These are phyloP conservation scores for Valencia hispanica DNA, from an alignment of 2,797 vertebrate species.

Conservation along the genomic window DNA sequence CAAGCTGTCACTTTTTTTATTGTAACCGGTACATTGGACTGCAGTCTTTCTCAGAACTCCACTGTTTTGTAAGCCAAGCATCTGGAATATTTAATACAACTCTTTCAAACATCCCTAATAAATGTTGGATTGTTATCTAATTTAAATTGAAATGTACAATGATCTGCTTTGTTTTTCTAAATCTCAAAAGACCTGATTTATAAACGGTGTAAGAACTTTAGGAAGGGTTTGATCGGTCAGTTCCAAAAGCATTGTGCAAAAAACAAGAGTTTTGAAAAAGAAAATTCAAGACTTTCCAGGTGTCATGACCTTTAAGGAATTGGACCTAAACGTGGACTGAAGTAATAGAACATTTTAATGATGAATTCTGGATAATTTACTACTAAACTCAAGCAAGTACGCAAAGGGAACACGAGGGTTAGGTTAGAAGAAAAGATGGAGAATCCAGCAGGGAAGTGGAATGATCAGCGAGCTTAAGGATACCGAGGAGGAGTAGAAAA, in stretches of 20 bases:
- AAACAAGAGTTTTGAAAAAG: background rate
- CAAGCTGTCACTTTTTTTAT: background rate
- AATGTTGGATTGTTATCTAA: background rate
- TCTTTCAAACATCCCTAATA: background rate
- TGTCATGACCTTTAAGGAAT: too few relatives aligned
- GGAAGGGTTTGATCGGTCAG: background rate
- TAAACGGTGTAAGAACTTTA: background rate
- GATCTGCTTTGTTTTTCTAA: background rate
- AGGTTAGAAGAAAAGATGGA: too few relatives aligned
- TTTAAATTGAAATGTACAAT: background rate
- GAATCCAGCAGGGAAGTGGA: too few relatives aligned
- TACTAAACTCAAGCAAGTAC: too few relatives aligned
- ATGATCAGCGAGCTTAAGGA: too few relatives aligned
- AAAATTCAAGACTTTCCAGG: too few relatives aligned
- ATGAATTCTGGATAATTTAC: too few relatives aligned
- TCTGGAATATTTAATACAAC: background rate
- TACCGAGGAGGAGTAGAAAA: too few relatives aligned
- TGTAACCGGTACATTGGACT: background rate
- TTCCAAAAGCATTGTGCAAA: background rate
- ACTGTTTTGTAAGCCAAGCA: background rate
- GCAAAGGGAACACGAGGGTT: too few relatives aligned
- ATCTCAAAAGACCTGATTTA: background rate
- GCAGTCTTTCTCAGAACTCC: background rate
- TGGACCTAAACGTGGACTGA: too few relatives aligned
- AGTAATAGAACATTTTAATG: too few relatives aligned